Evolutionary conservation across 1,140 invertebrate genomes (phyloP).

Genomic region (Carposina sasakii): DNA sequence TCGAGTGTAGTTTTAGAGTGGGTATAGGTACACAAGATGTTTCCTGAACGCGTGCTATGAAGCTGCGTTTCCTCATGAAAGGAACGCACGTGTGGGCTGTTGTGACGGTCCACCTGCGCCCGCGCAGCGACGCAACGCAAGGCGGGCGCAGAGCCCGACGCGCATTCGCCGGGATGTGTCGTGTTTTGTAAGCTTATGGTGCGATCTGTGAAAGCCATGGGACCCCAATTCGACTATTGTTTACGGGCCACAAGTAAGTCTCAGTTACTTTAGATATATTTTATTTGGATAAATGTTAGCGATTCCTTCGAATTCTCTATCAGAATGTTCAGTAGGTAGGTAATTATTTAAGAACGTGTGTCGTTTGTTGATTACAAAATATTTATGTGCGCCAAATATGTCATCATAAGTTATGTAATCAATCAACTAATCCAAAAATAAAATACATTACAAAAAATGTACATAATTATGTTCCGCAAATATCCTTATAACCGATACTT

Average conservation of each 20-base stretch:
- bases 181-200: slow-evolving; percentile 45
- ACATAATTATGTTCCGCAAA: too few species aligned
- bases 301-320: too few species aligned
- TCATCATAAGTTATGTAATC: too few species aligned
- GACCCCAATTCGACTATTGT: slow-evolving; percentile 66
- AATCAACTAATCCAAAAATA: too few species aligned
- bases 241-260: slow-evolving; percentile 64
- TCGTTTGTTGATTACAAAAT: too few species aligned
- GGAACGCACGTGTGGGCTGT: slow-evolving; percentile 52
- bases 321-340: too few species aligned
- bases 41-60: slow-evolving; percentile 54
- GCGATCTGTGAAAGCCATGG: slow-evolving; percentile 38
- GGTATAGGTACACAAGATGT: slow-evolving; percentile 35
- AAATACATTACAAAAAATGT: too few species aligned
- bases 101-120: slow-evolving; percentile 61
- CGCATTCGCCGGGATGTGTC: slow-evolving; percentile 61
- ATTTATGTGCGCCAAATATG: too few species aligned
- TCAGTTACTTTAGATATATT: slow-evolving; percentile 15
- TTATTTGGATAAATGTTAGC: too few species aligned
- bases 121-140: slow-evolving; percentile 25
- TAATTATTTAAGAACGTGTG: too few species aligned
- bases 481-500: too few species aligned
- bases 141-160: slow-evolving; percentile 42
- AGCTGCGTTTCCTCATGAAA: slow-evolving; percentile 46
- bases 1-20: too few species aligned